These are phyloP conservation scores for Eristalinus sepulchralis DNA, from an alignment of 2,888 invertebrate species.

Conservation along the genomic window DNA sequence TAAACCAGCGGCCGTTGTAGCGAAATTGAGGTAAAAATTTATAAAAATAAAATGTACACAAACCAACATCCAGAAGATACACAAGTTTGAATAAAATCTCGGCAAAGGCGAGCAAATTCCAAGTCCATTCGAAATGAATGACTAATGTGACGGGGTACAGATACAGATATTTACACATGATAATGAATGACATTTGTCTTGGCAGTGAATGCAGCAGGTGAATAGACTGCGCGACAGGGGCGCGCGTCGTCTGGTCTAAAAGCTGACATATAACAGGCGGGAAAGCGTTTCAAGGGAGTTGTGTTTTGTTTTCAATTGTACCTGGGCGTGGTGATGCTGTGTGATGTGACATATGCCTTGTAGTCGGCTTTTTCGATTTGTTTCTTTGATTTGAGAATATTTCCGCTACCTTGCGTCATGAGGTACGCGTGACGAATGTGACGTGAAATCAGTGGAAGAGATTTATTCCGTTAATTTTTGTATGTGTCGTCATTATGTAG, in stretches of 20 bases:
- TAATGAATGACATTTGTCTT: conserved; percentile 38
- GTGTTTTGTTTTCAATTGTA: not conserved
- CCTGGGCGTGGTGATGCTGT: not conserved
- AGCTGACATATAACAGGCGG: conserved; percentile 27
- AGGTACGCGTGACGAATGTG: not conserved
- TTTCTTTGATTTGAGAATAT: not conserved
- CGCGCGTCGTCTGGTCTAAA: conserved; percentile 11
- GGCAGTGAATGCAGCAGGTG: conserved; percentile 57
- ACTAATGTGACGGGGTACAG: conserved; percentile 44
- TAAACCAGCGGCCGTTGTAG: not conserved
- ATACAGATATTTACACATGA: conserved; percentile 28
- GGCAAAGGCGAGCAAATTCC: conserved; percentile 39
- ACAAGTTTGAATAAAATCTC: conserved; percentile 15
- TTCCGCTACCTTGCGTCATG: not conserved
- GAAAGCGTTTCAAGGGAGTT: not conserved
- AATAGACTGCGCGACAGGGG: conserved; percentile 27
- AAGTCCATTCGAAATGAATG: conserved; percentile 58
- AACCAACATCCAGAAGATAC: conserved; percentile 4
- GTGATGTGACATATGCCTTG: not conserved
- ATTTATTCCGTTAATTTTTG: not conserved
- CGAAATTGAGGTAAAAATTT: conserved; percentile 21
- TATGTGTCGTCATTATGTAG: not conserved
- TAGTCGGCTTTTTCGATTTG: too few species aligned
- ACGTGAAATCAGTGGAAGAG: not conserved
- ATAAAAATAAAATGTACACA: conserved; percentile 7